Conservation (phyloP, 2,797 vertebrate species). For the Garrulus glandarius region DNA sequence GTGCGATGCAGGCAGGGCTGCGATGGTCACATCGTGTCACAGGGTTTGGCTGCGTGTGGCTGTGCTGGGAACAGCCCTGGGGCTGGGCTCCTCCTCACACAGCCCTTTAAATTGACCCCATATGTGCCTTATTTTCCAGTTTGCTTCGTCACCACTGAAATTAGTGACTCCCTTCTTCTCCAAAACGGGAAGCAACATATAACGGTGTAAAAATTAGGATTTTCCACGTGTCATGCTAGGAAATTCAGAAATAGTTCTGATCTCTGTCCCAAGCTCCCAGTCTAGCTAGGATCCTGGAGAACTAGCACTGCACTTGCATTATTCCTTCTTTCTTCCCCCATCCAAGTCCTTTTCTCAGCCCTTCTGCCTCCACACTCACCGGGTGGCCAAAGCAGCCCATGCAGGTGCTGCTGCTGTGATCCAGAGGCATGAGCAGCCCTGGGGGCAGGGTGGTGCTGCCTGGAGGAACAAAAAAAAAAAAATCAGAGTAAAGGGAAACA, state of each 20-base stretch:
- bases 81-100: neutral
- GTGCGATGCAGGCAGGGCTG: rapidly evolving
- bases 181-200: neutral
- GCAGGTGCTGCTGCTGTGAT: neutral
- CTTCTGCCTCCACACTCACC: neutral
- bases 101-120: neutral
- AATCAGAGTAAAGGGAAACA: neutral
- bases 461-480: neutral
- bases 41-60: neutral
- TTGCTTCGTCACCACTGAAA: neutral
- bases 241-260: neutral
- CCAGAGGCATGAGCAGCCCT: neutral
- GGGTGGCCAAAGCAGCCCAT: neutral
- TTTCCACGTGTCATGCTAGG: neutral
- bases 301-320: neutral
- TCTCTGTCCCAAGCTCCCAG: neutral
- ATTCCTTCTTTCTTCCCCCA: neutral
- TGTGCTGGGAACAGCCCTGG: neutral
- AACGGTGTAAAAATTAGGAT: neutral
- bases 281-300: neutral
- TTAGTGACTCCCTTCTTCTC: neutral
- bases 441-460: neutral
- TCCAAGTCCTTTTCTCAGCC: neutral
- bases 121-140: slow-evolving; percentile 17
- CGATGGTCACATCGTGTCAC: neutral